These are phyloP conservation scores for Cacoxenus indagator DNA, from an alignment of 2,888 invertebrate genomes.

Conservation along the genomic window DNA sequence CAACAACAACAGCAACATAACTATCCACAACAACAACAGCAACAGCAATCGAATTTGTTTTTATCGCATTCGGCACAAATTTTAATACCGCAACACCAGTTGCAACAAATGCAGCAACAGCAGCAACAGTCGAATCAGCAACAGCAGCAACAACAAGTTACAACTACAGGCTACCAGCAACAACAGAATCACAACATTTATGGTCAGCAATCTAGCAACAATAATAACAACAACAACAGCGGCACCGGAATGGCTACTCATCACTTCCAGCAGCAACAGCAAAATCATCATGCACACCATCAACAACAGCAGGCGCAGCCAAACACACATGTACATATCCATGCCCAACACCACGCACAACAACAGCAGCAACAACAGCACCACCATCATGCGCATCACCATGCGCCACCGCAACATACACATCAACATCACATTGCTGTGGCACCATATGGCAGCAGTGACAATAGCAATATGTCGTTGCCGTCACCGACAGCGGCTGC, in stretches of 20 bases:
- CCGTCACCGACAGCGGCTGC: constrained; percentile 78
- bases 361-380: too few relatives aligned
- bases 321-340: constrained; percentile 37
- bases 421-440: constrained; percentile 37
- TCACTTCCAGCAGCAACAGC: constrained; percentile 59
- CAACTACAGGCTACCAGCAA: constrained; percentile 72
- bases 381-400: constrained; percentile 43
- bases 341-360: too few relatives aligned
- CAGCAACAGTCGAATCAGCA: constrained; percentile 74
- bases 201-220: constrained; percentile 51
- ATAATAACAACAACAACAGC: too few relatives aligned
- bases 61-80: constrained; percentile 26
- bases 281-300: constrained; percentile 39
- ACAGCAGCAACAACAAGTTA: constrained; percentile 72
- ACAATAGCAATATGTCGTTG: constrained; percentile 81
- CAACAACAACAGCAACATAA: constrained; percentile 45
- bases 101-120: constrained; percentile 66
- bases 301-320: constrained; percentile 41
- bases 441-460: constrained; percentile 46
- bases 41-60: constrained; percentile 29
- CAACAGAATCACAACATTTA: constrained; percentile 52
- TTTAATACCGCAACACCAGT: constrained; percentile 68
- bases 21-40: constrained; percentile 35
- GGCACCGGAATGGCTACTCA: constrained; percentile 45
- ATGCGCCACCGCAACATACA: constrained; percentile 28